Conservation (phyloP, 1,140 invertebrate species). For the Venustaconcha ellipsiformis region DNA sequence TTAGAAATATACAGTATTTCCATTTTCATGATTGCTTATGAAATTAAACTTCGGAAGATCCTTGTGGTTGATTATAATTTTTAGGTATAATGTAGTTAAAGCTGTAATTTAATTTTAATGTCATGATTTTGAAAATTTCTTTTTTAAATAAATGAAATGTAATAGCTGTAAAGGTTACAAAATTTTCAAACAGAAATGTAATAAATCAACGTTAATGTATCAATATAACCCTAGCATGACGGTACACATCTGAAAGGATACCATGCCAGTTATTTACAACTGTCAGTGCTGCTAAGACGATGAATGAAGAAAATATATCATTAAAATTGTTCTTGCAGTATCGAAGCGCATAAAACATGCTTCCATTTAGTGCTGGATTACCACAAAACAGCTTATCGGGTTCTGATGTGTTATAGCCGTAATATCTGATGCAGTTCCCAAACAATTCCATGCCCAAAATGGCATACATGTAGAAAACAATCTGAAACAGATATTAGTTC, state of each 20-base stretch:
- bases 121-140: no score
- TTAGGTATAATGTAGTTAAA: no score
- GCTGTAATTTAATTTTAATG: no score
- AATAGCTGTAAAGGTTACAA: no score
- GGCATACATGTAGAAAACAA: constrained; percentile 28
- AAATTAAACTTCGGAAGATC: no score
- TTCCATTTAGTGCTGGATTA: constrained; percentile 12
- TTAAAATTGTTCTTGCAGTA: constrained; percentile 29
- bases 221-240: no score
- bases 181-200: no score
- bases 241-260: constrained; percentile 6
- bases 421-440: constrained; percentile 58
- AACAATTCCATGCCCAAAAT: constrained; percentile 72
- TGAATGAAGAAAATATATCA: constrained; percentile 14
- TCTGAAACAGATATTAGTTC: constrained; percentile 7
- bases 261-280: constrained; percentile 32
- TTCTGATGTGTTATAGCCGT: constrained; percentile 41
- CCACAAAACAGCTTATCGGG: constrained; percentile 15
- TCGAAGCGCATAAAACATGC: constrained; percentile 2
- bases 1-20: no score
- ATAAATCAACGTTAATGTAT: no score
- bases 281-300: constrained; percentile 12
- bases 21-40: no score
- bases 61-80: no score
- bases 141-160: no score